Percentiles rank a stretch among this genome's conserved stretches.
phyloP scores from a whole-genome alignment of 1,140 invertebrate genomes.

The Andricus grossulariae region DNA sequence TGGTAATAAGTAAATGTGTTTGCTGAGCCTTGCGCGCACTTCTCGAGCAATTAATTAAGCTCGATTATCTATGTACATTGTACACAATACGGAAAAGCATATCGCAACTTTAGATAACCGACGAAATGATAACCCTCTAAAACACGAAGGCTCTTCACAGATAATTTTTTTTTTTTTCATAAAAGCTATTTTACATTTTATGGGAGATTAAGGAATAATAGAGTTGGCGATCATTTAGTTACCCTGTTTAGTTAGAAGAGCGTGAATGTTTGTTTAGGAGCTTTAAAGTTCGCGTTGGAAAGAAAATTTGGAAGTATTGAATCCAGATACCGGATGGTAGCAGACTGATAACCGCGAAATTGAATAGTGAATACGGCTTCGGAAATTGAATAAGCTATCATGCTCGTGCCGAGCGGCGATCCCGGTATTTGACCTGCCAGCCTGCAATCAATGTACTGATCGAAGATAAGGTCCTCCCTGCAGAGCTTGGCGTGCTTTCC shows the following conservation, averaged over 20 bases:
- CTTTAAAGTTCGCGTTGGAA: not conserved
- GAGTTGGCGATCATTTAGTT: not conserved
- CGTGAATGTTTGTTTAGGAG: too few relatives aligned
- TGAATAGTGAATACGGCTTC: conserved; percentile 72
- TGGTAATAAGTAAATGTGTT: conserved; percentile 75
- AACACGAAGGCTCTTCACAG: not conserved
- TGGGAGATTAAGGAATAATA: not conserved
- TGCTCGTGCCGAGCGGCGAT: conserved; percentile 63
- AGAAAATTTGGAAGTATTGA: conserved; percentile 52
- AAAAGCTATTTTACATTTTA: not conserved
- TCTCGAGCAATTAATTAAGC: conserved; percentile 74
- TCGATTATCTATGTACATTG: conserved; percentile 72
- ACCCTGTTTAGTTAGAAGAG: too few relatives aligned
- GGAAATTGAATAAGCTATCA: conserved; percentile 75
- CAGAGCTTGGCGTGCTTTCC: conserved; percentile 58
- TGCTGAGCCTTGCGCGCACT: conserved; percentile 66
- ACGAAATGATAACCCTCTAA: conserved; percentile 62
- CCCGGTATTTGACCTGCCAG: conserved; percentile 70
- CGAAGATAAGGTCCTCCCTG: conserved; percentile 68
- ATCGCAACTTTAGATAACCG: conserved; percentile 52
- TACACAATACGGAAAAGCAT: conserved; percentile 50
- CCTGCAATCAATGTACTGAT: conserved; percentile 73
- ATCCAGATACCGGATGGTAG: conserved; percentile 60
- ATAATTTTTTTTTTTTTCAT: not conserved
- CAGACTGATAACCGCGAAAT: conserved; percentile 68